Conservation (phyloP, 2,797 vertebrate species). For the Pantherophis alleghaniensis region DNA sequence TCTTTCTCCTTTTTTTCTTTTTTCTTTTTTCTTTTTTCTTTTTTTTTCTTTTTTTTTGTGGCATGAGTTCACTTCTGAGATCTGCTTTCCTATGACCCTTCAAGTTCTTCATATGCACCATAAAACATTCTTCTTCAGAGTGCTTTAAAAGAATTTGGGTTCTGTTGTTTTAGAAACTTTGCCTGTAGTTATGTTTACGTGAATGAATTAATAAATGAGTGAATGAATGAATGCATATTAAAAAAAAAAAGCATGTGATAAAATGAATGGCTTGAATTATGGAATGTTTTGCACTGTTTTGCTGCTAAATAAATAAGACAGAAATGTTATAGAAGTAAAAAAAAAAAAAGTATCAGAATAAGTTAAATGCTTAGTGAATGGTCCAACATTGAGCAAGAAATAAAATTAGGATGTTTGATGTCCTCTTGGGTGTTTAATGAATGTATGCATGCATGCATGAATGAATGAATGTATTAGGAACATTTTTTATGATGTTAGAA, state of each 20-base stretch:
- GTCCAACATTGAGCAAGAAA: neutral
- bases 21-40: no score
- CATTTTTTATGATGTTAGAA: neutral
- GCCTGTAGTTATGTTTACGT: neutral
- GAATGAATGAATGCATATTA: neutral
- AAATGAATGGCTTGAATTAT: neutral
- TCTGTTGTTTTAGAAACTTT: slow-evolving; percentile 1
- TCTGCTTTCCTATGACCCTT: neutral
- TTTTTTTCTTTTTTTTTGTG: neutral
- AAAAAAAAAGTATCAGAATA: neutral
- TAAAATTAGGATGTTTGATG: neutral
- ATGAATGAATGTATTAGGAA: neutral
- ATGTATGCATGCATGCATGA: neutral
- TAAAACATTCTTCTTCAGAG: neutral
- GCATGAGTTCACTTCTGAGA: neutral
- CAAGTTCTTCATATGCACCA: neutral
- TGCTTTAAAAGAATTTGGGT: neutral
- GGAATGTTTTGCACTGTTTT: neutral
- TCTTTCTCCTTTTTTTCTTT: neutral
- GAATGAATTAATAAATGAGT: neutral
- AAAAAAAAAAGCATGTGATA: neutral
- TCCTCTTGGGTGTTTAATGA: neutral
- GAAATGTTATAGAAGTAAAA: neutral
- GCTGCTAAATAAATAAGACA: neutral
- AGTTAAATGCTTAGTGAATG: neutral